Evolutionary conservation across 2,113 vertebrate genomes (phyloP).

Genomic region (Elephantulus edwardii): DNA sequence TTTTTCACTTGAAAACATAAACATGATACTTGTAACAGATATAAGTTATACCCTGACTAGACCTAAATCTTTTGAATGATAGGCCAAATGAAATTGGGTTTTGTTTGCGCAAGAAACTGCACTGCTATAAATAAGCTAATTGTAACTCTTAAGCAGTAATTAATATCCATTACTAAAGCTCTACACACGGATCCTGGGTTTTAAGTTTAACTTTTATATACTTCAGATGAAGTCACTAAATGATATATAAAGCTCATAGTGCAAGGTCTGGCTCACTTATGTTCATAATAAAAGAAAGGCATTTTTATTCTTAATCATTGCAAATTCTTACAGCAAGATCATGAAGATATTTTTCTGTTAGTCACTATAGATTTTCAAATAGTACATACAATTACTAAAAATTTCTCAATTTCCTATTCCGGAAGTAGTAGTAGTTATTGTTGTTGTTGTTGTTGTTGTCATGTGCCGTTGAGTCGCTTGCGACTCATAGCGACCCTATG

Average conservation of each 20-base stretch:
- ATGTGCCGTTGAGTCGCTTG: too few species aligned
- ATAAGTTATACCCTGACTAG: slow-evolving; percentile 18
- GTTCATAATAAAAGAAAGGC: not conserved
- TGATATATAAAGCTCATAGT: not conserved
- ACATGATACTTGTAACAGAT: not conserved
- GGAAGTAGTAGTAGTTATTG: too few species aligned
- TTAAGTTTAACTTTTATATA: not conserved
- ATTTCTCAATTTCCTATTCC: not conserved
- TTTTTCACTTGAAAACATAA: slow-evolving; percentile 32
- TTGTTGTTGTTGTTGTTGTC: too few species aligned
- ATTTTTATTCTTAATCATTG: not conserved
- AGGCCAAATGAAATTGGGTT: slow-evolving; percentile 7
- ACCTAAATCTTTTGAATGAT: slow-evolving; percentile 3
- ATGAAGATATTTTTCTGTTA: not conserved
- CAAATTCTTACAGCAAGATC: not conserved
- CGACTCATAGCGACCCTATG: too few species aligned
- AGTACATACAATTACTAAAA: not conserved
- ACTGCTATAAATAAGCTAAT: slow-evolving; percentile 14
- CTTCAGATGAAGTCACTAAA: slow-evolving; percentile 1
- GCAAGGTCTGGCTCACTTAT: not conserved
- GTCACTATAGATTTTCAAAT: not conserved
- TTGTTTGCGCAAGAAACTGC: not conserved
- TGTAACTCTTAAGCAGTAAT: not conserved
- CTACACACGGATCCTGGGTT: not conserved
- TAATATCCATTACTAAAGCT: slow-evolving; percentile 41